A percentile compares a stretch with the other conserved stretches of the same genome.
These are phyloP conservation scores for Rhodophaea formosa DNA, from an alignment of 2,888 invertebrate species.

Conservation along the genomic window DNA sequence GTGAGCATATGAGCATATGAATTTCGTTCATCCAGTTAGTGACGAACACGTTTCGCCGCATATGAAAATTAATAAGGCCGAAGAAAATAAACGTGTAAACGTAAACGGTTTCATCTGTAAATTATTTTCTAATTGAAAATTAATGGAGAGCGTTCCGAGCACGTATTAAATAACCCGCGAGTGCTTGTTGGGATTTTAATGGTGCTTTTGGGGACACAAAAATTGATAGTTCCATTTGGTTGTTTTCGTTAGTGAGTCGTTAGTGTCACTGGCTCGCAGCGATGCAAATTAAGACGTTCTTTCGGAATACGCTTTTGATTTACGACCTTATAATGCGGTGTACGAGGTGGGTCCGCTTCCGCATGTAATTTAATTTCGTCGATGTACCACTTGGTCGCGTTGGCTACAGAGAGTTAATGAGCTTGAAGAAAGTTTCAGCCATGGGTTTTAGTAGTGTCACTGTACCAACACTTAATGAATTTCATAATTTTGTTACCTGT, in stretches of 20 bases:
- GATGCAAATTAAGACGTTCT: constrained; percentile 75
- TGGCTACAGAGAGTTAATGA: background rate
- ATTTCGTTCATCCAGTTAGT: too few species aligned
- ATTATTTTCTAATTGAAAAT: constrained; percentile 46
- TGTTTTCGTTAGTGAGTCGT: constrained; percentile 71
- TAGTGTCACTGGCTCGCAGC: constrained; percentile 65
- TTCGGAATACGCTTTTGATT: constrained; percentile 64
- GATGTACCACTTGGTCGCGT: background rate
- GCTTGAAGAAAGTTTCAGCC: background rate
- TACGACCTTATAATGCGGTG: constrained; percentile 58
- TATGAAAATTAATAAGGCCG: constrained; percentile 26
- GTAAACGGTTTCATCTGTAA: constrained; percentile 24
- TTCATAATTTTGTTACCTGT: background rate
- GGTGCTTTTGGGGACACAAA: constrained; percentile 59
- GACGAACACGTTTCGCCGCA: constrained; percentile 32
- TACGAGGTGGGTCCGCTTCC: constrained; percentile 26
- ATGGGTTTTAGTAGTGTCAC: background rate
- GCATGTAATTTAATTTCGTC: constrained; percentile 14
- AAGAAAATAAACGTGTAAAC: constrained; percentile 21
- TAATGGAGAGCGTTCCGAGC: constrained; percentile 45
- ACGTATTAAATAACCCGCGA: constrained; percentile 47
- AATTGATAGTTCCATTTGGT: constrained; percentile 71
- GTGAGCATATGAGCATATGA: too few species aligned
- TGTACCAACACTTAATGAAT: background rate
- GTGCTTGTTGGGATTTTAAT: constrained; percentile 52